Base-by-base conservation (phyloP, 2,888 invertebrate species). In the Latrodectus elegans region DNA sequence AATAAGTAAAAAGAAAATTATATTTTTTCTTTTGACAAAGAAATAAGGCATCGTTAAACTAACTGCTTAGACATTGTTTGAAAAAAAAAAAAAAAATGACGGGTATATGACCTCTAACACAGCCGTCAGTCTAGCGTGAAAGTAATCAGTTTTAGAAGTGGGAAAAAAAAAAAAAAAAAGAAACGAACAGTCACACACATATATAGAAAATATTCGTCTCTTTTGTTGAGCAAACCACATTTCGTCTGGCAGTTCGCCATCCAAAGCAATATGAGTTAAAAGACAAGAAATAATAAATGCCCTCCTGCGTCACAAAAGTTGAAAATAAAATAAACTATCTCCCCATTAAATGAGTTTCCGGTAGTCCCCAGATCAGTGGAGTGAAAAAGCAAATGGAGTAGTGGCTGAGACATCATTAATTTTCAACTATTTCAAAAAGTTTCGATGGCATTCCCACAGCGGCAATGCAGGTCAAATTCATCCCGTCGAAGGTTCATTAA, bases 221-320 rank as follows among this genome's bases (percentile, higher is more conserved):
- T 38, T 82, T 82, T 75, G 82, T 75, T 55, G 55, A 60, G 75
- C 82, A 53, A 22, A 52, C 15, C 14, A 38, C 51, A 68, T 74
- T 15, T 55, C 8, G 17, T 38, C 68, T 82, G 82, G 82, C 82
- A 75, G 1, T 22, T 14, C 67, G 75, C 82, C 82, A 82, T 60
- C 60, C 60, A 60, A 60, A 60, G 60, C 38, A 38, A 38, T 38
- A 38, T 38, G n/a, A 60, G 60, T 60, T 60, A 38, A 22, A 49
- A 51, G 75, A 17, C 10, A n/a, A n/a, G 73, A 71, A 71, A 38
- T 60, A 15, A 12, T n/a, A 60, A 60, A 15, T 15, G 60, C n/a
- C 60, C n/a, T 12, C n/a, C n/a, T 60, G 10, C 60, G 60, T 11
- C 60, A 15, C 60, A 60, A 60, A 60, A 60, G 60, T 60, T 60